Conservation (phyloP, 2,113 vertebrate genomes). For the Channa argus region DNA sequence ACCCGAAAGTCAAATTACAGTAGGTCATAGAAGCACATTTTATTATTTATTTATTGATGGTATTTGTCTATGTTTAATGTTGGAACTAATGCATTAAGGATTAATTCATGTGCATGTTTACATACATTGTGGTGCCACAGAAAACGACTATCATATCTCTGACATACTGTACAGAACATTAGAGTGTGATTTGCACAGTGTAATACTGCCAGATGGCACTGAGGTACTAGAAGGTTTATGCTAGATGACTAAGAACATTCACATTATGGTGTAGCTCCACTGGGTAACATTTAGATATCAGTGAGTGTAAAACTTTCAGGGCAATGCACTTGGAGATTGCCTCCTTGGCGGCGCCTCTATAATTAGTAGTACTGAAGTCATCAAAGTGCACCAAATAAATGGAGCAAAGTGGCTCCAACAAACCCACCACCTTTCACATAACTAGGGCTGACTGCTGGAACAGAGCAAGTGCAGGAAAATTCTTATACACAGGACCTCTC, state of each 20-base stretch:
- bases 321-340: slow-evolving; percentile 59
- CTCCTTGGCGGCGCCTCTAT: slow-evolving; percentile 53
- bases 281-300: slow-evolving; percentile 57
- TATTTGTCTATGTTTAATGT: too few relatives aligned
- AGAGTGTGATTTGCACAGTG: slow-evolving; percentile 25
- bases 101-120: too few relatives aligned
- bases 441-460: slow-evolving; percentile 11
- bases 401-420: slow-evolving; percentile 49
- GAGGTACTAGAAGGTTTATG: slow-evolving; percentile 33
- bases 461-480: neutral
- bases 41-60: too few relatives aligned
- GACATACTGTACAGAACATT: slow-evolving; percentile 24
- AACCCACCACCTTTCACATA: slow-evolving; percentile 46
- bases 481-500: neutral
- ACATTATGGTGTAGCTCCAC: slow-evolving; percentile 50
- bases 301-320: slow-evolving; percentile 45
- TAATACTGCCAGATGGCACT: slow-evolving; percentile 49
- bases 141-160: slow-evolving; percentile 22
- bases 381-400: slow-evolving; percentile 66
- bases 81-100: too few relatives aligned
- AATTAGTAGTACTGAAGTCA: slow-evolving; percentile 66
- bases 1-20: too few relatives aligned
- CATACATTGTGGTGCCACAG: slow-evolving; percentile 7
- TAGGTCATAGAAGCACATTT: too few relatives aligned
- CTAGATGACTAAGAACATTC: slow-evolving; percentile 48